Base-by-base conservation (phyloP, 2,888 invertebrate species). In the Metallyticus violacea region DNA sequence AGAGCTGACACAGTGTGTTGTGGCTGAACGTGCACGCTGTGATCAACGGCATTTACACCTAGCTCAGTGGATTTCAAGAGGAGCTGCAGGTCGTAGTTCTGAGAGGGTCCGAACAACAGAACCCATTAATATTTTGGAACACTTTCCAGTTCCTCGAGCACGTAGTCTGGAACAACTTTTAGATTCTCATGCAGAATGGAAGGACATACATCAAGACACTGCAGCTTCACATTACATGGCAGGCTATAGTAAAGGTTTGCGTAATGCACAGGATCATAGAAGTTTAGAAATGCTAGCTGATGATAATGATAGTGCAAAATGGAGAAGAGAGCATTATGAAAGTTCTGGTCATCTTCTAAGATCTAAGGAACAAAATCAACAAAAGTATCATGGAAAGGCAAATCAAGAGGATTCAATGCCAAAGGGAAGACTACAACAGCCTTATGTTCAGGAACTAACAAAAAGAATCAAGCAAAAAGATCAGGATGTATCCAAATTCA, bases 131-230 rank as follows among this genome's bases (percentile, higher is more conserved):
- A 93, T 93, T 89, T 93, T 93, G 15, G 93, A 93, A 89, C 85
- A 87, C 9, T 88, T 77, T 62, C 94, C 94, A 0, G 90, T 95
- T 62, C 94, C 95, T 79, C 92, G 96, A 84, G 95, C 96, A 0
- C 94, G 95, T 89, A 96, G 96, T 89, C 91, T 96, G 89, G 96
- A 97, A 90, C 91, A 96, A 88, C 90, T 96, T 76, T 94, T 95
- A 89, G 92, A 92, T 79, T 89, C 90, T 87, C 90, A 90, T 3
- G 90, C 90, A 30, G 91, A 91, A 28, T 77, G 87, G 89, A 90
- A 4, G 90, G 90, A 83, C n/a, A 27, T 77, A 25, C 28, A 83
- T 6, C 26, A 83, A 22, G 77, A n/a, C 15, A 15, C 9, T 22
- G 7, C 6, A 76, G 6, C 77, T 5, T 25, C 7, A 28, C 28